These are phyloP conservation scores for human (Homo sapiens) DNA, from an alignment of 2,113 vertebrate genomes.

Conservation along the genomic window DNA sequence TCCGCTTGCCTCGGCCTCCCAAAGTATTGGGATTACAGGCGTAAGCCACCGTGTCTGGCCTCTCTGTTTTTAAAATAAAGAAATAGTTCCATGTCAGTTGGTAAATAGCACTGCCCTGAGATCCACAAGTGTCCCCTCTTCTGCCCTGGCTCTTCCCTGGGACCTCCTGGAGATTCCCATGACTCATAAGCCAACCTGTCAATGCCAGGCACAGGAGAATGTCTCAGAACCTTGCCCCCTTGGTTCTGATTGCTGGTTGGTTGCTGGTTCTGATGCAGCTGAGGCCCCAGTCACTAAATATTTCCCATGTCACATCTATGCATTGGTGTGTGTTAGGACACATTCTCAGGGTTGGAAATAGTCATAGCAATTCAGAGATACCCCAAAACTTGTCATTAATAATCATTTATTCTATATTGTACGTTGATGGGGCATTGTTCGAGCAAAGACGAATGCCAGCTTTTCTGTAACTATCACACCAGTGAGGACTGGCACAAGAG, in stretches of 20 bases:
- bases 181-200: neutral
- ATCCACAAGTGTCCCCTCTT: neutral
- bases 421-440: neutral
- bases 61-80: neutral
- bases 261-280: neutral
- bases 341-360: neutral
- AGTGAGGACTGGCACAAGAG: neutral
- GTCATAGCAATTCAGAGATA: neutral
- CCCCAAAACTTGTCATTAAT: neutral
- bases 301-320: neutral
- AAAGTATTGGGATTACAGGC: too few relatives aligned
- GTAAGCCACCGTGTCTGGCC: fast-evolving
- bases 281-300: neutral
- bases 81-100: neutral
- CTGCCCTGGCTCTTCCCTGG: neutral
- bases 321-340: neutral
- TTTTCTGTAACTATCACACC: neutral
- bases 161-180: too few relatives aligned
- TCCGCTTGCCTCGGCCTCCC: too few relatives aligned
- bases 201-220: neutral
- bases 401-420: neutral
- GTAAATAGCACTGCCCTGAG: neutral
- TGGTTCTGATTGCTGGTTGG: neutral
- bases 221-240: neutral
- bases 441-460: neutral